Evolutionary conservation across 2,888 invertebrate species (phyloP), one percentile per base, ranked within the genome.

Genomic region (Chaetogeoica ovagalla): DNA sequence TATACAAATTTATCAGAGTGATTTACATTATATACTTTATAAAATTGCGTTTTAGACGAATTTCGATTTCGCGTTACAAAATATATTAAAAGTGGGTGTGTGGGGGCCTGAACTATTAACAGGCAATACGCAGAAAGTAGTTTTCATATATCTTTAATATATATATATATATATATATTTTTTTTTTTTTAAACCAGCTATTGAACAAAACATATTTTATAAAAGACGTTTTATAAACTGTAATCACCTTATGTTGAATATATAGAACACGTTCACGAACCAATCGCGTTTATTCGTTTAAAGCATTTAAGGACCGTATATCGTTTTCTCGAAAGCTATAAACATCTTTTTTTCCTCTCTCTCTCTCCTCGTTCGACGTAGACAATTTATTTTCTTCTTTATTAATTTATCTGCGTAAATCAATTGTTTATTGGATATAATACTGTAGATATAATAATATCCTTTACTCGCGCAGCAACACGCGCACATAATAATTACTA

Each of bases 161-260:
- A 48, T 43, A 60, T 19, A 63, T 52, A 15, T 62, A 60, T 43
- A 66, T 66, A 52, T 19, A 52, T 72, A 2, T 30, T 30, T 30
- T 30, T n/a, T 30, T 30, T 30, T 30, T 30, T n/a, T 52, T 21
- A 17, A 63, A 63, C 7, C 52, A 63, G 37, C 9, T 63, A 52
- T 74, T 21, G 73, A 37, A 63, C 37, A 74, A 63, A 60, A 60
- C 11, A 62, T 62, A 72, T 74, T 74, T 74, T 55, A 55, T 55
- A 3, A 21, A 74, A 63, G 2, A 37, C 55, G 52, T 65, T 65
- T 39, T 55, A 55, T 39, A 55, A 37, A 55, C 21, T 74, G 39
- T 52, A 63, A 73, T 65, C 63, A 55, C 55, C 63, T 74, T 74
- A 65, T 7, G 73, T 73, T 62, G 30, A 73, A 52, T 63, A 48